phyloP scores from a whole-genome alignment of 1,140 invertebrate species.

The Habropoda laboriosa region DNA sequence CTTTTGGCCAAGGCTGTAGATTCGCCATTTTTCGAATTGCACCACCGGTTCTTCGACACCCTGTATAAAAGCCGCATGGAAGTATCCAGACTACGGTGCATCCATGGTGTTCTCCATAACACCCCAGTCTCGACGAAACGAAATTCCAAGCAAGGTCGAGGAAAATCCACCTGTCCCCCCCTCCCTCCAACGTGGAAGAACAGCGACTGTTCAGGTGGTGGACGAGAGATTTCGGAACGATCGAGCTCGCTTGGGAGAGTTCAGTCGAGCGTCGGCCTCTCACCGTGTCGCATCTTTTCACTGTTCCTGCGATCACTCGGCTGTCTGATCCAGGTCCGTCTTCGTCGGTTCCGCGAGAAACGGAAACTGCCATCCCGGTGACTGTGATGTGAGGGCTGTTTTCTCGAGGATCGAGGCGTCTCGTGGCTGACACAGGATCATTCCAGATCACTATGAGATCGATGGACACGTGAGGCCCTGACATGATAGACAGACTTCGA shows the following conservation, averaged over 20 bases:
- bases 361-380: neutral
- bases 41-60: no score
- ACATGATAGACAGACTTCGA: conserved; percentile 74
- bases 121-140: no score
- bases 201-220: conserved; percentile 57
- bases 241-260: conserved; percentile 61
- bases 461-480: conserved; percentile 57
- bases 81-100: no score
- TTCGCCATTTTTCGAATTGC: no score
- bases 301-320: neutral
- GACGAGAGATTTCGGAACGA: conserved; percentile 66
- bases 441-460: conserved; percentile 46
- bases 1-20: no score
- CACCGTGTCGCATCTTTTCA: conserved; percentile 69
- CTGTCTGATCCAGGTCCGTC: no score
- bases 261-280: conserved; percentile 78
- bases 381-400: conserved; percentile 27
- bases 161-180: neutral
- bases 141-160: neutral
- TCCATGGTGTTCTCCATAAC: neutral
- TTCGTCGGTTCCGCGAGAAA: neutral
- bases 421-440: neutral
- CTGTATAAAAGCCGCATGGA: no score
- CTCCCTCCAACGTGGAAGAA: neutral
- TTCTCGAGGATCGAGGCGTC: neutral